Percentiles rank a stretch among this genome's conserved stretches.
Evolutionary conservation across 2,888 invertebrate species (phyloP).

Genomic region (Caenorhabditis sp.): DNA sequence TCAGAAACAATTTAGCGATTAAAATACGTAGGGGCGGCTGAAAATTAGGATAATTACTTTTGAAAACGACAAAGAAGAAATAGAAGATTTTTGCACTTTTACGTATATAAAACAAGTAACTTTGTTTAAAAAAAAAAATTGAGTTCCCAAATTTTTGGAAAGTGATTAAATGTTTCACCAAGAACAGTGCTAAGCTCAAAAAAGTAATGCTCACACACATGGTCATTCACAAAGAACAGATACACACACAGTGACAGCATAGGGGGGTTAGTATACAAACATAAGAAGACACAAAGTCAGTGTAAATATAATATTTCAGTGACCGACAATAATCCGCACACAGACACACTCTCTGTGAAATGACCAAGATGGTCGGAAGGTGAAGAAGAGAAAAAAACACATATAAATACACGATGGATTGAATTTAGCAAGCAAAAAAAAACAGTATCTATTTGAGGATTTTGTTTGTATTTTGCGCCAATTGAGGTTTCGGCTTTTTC

Average conservation of each 20-base stretch:
- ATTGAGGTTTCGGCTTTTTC: too few relatives aligned
- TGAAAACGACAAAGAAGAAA: not conserved
- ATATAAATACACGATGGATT: not conserved
- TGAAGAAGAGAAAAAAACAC: not conserved
- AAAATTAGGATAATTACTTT: not conserved
- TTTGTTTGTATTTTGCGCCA: too few relatives aligned
- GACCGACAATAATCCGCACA: not conserved
- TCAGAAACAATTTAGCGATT: constrained; percentile 2
- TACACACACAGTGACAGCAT: not conserved
- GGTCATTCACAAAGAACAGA: not conserved
- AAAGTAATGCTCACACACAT: not conserved
- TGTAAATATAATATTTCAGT: not conserved
- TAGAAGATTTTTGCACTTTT: not conserved
- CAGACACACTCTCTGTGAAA: not conserved
- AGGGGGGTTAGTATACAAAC: not conserved
- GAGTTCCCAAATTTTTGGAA: too few relatives aligned
- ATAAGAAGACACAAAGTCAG: constrained; percentile 1
- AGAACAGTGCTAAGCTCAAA: not conserved
- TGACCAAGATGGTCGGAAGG: not conserved
- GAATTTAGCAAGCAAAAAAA: too few relatives aligned
- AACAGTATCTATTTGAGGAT: too few relatives aligned
- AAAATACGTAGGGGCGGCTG: not conserved
- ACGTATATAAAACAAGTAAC: not conserved
- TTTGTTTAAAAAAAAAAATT: too few relatives aligned
- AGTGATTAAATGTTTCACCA: not conserved